Conservation (phyloP, 2,888 invertebrate genomes). For the Gandaritis pyraliata region DNA sequence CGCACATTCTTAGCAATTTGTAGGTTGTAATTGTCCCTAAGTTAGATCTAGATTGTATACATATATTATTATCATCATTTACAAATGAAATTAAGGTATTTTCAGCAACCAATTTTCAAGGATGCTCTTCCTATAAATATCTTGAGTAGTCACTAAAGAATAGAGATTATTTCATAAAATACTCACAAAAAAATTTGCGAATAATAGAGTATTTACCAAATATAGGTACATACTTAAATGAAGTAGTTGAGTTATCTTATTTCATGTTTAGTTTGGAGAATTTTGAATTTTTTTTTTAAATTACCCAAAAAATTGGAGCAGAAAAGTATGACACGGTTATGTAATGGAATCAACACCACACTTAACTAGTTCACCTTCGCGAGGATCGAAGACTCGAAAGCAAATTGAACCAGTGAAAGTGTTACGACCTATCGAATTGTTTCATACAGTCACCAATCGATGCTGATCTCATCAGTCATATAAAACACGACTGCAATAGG, state of each 20-base stretch:
- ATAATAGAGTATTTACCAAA: too few relatives aligned
- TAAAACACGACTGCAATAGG: conserved; percentile 25
- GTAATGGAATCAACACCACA: conserved; percentile 2
- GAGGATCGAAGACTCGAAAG: conserved; percentile 44
- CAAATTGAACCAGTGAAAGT: conserved; percentile 57
- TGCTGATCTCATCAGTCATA: conserved; percentile 32
- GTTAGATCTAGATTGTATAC: conserved; percentile 8
- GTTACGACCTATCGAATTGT: conserved; percentile 49
- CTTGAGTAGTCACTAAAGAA: too few relatives aligned
- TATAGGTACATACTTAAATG: too few relatives aligned
- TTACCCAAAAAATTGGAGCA: neutral
- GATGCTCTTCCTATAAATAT: too few relatives aligned
- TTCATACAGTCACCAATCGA: conserved; percentile 39
- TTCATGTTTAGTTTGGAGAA: too few relatives aligned
- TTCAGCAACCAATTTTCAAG: too few relatives aligned
- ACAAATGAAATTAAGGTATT: too few relatives aligned
- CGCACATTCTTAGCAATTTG: conserved; percentile 24
- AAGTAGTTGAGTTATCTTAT: too few relatives aligned
- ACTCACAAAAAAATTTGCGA: too few relatives aligned
- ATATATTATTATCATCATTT: neutral
- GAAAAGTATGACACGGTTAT: conserved; percentile 4
- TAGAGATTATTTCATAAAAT: too few relatives aligned
- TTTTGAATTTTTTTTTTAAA: too few relatives aligned
- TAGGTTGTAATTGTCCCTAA: conserved; percentile 6
- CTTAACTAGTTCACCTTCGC: conserved; percentile 43